These are phyloP conservation scores for Epizoanthus illoricatus DNA, from an alignment of 92 coral and sea anemone species.

Conservation along the genomic window DNA sequence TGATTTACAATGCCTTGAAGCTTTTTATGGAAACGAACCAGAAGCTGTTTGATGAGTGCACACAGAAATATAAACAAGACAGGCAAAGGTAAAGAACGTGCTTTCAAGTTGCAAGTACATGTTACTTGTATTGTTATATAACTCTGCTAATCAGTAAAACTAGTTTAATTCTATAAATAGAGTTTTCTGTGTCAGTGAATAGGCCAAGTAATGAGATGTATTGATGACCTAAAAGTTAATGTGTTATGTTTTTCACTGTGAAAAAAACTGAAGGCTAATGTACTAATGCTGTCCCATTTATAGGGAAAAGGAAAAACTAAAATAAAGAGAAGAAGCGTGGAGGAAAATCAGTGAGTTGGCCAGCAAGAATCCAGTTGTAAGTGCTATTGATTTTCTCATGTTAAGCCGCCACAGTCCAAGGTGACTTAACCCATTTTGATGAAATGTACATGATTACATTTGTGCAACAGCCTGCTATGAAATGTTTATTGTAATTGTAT, in stretches of 20 bases:
- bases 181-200: no score
- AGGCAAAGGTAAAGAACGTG: conserved; percentile 67
- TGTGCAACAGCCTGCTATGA: not conserved
- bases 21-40: conserved; percentile 99
- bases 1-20: conserved; percentile 95
- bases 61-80: conserved; percentile 93
- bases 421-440: no score
- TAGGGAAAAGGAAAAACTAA: conserved; percentile 87
- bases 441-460: not conserved
- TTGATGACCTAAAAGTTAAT: no score
- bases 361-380: conserved; percentile 80
- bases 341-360: conserved; percentile 77
- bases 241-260: no score
- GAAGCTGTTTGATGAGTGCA: conserved; percentile 93
- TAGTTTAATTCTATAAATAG: no score
- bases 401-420: no score
- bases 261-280: no score
- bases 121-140: no score
- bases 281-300: not conserved
- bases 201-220: no score
- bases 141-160: no score
- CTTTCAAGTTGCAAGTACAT: not conserved
- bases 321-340: conserved; percentile 96
- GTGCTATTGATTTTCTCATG: not conserved
- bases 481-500: no score